Evolutionary conservation across 2,888 invertebrate genomes (phyloP).

Genomic region (Hetaerina titia): DNA sequence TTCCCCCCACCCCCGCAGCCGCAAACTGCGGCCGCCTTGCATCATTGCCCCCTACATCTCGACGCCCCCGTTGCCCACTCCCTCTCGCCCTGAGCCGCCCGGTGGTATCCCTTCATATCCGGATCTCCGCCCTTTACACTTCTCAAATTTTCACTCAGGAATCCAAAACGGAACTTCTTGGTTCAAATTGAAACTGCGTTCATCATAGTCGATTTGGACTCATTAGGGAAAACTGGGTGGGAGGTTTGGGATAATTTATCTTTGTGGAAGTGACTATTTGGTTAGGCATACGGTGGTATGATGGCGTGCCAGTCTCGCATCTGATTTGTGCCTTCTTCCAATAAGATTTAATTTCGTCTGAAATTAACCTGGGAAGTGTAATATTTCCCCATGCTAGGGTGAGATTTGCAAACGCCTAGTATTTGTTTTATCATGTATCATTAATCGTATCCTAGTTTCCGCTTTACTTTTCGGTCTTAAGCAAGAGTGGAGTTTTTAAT

Average conservation of each 20-base stretch:
- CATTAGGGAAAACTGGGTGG: neutral
- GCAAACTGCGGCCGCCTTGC: neutral
- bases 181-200: conserved; percentile 13
- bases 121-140: neutral
- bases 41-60: neutral
- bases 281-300: no score
- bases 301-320: no score
- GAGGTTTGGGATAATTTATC: neutral
- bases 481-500: no score
- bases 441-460: no score
- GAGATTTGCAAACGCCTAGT: no score
- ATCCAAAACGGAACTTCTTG: neutral
- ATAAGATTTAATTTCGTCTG: no score
- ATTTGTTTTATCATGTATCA: no score
- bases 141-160: neutral
- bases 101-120: neutral
- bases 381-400: no score
- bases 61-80: neutral
- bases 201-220: neutral
- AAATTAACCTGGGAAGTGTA: no score
- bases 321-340: no score
- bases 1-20: neutral
- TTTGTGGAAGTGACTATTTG: no score
- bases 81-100: neutral
- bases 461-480: no score